Percentiles rank a stretch among this genome's conserved stretches.
Evolutionary conservation across 2,888 invertebrate genomes (phyloP).

Genomic region (Caradrina clavipalpis): DNA sequence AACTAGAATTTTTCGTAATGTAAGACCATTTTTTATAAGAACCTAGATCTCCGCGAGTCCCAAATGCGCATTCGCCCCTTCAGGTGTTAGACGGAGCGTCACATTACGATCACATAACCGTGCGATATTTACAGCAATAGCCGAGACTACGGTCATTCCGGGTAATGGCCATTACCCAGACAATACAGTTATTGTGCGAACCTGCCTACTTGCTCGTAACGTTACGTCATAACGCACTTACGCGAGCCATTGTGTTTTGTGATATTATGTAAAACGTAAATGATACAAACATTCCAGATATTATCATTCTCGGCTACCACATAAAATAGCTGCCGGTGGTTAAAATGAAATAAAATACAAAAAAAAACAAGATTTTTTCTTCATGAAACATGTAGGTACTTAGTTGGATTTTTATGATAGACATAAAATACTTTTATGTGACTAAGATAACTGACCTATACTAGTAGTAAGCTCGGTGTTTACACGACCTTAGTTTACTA

Average conservation of each 20-base stretch:
- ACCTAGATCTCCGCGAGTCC: not conserved
- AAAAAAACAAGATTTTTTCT: not conserved
- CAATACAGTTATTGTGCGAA: constrained; percentile 58
- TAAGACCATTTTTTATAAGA: not conserved
- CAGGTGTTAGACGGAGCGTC: constrained; percentile 41
- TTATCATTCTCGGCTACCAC: constrained; percentile 1
- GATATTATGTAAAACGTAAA: constrained; percentile 31
- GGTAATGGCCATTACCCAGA: constrained; percentile 53
- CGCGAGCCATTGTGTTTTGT: constrained; percentile 34
- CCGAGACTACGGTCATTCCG: constrained; percentile 43
- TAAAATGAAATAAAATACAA: not conserved
- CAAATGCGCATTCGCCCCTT: constrained; percentile 22
- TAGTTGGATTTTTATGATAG: not conserved
- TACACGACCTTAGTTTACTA: constrained; percentile 30
- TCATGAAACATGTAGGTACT: not conserved
- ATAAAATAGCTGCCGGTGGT: not conserved
- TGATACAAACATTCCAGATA: constrained; percentile 14
- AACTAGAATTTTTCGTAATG: not conserved
- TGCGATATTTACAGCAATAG: constrained; percentile 45
- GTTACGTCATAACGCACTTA: constrained; percentile 22
- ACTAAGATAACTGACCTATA: constrained; percentile 1
- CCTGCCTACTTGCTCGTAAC: constrained; percentile 33
- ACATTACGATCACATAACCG: constrained; percentile 50
- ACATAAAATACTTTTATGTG: not conserved
- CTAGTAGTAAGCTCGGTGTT: constrained; percentile 6